Evolutionary conservation across 1,140 invertebrate species (phyloP).

Genomic region (Lamellibrachia luymesi): DNA sequence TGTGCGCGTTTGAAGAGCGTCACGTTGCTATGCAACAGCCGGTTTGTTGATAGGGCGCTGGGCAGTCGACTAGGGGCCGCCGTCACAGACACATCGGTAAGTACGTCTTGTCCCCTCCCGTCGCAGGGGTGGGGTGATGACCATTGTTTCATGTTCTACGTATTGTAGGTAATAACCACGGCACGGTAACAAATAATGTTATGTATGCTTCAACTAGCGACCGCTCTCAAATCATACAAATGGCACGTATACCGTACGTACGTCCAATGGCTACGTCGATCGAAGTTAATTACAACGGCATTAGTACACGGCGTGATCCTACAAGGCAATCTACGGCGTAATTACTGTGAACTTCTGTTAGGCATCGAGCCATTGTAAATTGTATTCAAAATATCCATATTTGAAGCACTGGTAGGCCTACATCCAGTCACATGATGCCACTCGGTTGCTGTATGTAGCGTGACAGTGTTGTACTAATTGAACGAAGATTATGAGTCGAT

Average conservation of each 20-base stretch:
- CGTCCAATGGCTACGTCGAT: neutral
- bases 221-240: neutral
- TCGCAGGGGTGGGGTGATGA: neutral
- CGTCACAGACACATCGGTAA: neutral
- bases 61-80: neutral
- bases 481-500: neutral
- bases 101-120: neutral
- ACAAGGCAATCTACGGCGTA: neutral
- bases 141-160: neutral
- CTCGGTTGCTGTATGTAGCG: neutral
- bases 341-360: neutral
- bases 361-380: neutral
- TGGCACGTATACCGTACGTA: too few species aligned
- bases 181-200: neutral
- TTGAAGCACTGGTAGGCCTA: neutral
- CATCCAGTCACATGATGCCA: neutral
- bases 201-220: neutral
- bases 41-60: neutral
- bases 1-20: neutral
- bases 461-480: neutral
- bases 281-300: neutral
- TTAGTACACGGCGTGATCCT: neutral
- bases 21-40: neutral
- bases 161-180: neutral
- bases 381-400: neutral